Base-by-base conservation (phyloP, 2,113 vertebrate species). In the Alectura lathami region DNA sequence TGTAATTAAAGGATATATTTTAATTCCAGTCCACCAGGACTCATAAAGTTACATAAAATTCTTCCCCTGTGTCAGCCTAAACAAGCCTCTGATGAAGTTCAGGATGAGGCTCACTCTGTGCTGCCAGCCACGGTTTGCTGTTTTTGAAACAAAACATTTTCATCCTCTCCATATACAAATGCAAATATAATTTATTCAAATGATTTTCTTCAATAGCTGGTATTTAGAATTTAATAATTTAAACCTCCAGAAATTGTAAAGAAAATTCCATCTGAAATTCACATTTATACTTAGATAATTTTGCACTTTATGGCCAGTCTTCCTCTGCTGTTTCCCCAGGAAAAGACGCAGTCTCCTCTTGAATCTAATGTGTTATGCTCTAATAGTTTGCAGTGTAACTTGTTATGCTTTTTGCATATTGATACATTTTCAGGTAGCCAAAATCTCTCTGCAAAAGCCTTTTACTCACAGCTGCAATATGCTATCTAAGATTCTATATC, bases 361-460 rank as follows among this genome's bases (percentile, higher is more conserved):
- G 24, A 94, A 84, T 86, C 48, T 32, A 72, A 60, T 51, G 40
- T 59, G 63, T 30, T 67, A 74, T 43, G 63, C 54, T 93, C 79
- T 86, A 86, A 45, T 50, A 91, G 67, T 93, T 43, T 70, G 57
- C 23, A 66, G 42, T 43, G 24, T 48, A 68, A 82, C 83, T 80
- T 69, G 36, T 38, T 85, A 85, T 11, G 32, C 51, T 53, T 83
- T 95, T 82, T 89, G 64, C 60, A 94, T 91, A 74, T 81, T 69
- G 80, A 96, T 85, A 75, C 12, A 54, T 74, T 87, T 85, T 36
- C 73, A 95, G 73, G 63, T 93, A 96, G 86, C 36, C 62, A 78
- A 89, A 91, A 56, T 74, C 89, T 7, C 36, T 63, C 48, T 48
- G 86, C 17, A 68, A 29, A 80, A 88, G 38, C 23, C 16, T 82